phyloP scores from a whole-genome alignment of 30 jellyfish, hydroid and myxozoan species.

The Clytia hemisphaerica region DNA sequence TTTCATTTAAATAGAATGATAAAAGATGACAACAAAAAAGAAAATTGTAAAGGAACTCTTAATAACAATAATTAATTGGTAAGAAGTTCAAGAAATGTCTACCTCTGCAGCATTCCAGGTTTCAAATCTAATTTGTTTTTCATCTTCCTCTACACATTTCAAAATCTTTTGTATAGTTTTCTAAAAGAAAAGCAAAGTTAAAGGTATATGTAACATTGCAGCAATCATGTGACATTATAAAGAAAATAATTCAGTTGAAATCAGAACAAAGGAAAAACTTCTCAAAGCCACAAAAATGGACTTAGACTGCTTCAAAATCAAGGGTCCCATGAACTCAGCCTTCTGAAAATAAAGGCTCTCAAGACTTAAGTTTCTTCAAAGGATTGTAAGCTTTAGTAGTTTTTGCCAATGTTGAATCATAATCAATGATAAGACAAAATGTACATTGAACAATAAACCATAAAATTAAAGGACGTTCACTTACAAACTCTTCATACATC shows the following conservation, averaged over 20 bases:
- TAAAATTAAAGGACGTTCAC: not conserved
- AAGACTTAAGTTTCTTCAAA: too few species aligned
- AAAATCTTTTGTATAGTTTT: slow-evolving; percentile 34
- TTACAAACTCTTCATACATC: slow-evolving; percentile 63
- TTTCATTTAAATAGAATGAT: not conserved
- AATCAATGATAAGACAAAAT: not conserved
- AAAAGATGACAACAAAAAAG: not conserved
- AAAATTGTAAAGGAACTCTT: not conserved
- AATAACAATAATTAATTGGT: too few species aligned
- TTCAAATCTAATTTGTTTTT: slow-evolving; percentile 74
- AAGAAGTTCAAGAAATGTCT: not conserved
- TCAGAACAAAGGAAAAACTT: too few species aligned
- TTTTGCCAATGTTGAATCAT: too few species aligned
- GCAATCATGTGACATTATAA: too few species aligned
- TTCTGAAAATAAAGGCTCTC: too few species aligned
- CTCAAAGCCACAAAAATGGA: too few species aligned
- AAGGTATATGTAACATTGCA: not conserved
- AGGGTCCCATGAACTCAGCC: too few species aligned
- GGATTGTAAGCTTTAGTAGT: too few species aligned
- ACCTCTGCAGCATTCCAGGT: slow-evolving; percentile 87
- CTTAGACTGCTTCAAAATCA: too few species aligned
- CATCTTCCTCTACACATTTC: slow-evolving; percentile 47
- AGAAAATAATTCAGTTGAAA: too few species aligned
- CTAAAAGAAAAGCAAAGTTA: slow-evolving; percentile 14
- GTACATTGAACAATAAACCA: not conserved